These are phyloP conservation scores for Ciconia stormi DNA, from an alignment of 2,113 vertebrate genomes.

Conservation along the genomic window DNA sequence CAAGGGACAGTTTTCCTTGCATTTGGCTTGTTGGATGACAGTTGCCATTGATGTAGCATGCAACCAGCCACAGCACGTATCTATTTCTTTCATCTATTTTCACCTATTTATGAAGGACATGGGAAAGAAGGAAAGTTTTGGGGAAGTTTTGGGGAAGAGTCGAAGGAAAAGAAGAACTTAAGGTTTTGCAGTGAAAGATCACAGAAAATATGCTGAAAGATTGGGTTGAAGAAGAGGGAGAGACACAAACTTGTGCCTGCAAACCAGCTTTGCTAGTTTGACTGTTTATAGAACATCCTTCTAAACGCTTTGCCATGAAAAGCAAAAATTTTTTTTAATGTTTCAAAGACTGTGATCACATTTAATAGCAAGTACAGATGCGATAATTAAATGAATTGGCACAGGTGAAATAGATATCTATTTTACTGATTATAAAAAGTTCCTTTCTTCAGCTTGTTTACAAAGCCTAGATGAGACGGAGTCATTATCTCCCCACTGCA, in stretches of 20 bases:
- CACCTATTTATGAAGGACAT: background rate
- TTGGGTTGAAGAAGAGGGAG: background rate
- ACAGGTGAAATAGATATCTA: background rate
- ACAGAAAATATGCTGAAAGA: background rate
- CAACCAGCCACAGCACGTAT: background rate
- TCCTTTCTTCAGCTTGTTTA: background rate
- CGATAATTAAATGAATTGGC: background rate
- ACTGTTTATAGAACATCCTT: background rate
- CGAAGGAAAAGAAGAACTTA: background rate
- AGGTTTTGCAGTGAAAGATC: background rate
- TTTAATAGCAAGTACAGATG: background rate
- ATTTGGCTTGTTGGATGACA: background rate
- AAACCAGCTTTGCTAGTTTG: background rate
- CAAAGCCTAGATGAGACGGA: background rate
- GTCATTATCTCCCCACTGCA: background rate
- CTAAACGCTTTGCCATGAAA: background rate
- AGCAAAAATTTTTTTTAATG: background rate
- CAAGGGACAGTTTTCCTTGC: background rate
- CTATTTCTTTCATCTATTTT: background rate
- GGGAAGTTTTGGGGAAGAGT: background rate
- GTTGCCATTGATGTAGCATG: background rate
- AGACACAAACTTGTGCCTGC: background rate
- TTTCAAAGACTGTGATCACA: background rate
- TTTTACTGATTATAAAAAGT: background rate
- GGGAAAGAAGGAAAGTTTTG: background rate